A percentile compares a stretch with the other conserved stretches of the same genome.
Evolutionary conservation across 2,888 invertebrate species (phyloP).

Genomic region (Volucella bombylans): DNA sequence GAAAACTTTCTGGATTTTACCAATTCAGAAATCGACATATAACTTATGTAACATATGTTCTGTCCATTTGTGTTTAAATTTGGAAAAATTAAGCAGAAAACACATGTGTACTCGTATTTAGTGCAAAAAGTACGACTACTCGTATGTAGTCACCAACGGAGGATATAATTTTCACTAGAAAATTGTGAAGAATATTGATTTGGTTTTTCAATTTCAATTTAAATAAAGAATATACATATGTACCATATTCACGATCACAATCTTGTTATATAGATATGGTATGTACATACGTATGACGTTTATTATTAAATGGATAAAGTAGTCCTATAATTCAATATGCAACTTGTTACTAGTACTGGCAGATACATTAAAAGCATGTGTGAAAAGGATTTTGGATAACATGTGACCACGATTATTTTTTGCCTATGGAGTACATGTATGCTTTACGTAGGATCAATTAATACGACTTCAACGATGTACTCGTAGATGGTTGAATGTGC

Average conservation of each 20-base stretch:
- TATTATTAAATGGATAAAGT: background rate
- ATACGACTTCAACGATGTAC: conserved; percentile 8
- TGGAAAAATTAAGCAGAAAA: too few relatives aligned
- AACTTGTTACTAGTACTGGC: background rate
- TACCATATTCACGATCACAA: background rate
- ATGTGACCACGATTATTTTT: conserved; percentile 24
- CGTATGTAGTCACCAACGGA: too few relatives aligned
- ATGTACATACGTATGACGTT: background rate
- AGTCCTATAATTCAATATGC: background rate
- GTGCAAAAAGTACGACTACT: too few relatives aligned
- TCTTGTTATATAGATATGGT: background rate
- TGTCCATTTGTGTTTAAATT: too few relatives aligned
- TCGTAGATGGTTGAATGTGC: conserved; percentile 32
- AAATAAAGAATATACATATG: too few relatives aligned
- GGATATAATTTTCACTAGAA: too few relatives aligned
- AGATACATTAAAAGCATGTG: background rate
- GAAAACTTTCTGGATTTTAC: too few relatives aligned
- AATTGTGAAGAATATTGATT: too few relatives aligned
- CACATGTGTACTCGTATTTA: too few relatives aligned
- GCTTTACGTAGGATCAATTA: conserved; percentile 24
- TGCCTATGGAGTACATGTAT: background rate
- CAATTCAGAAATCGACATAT: too few relatives aligned
- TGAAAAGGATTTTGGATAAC: conserved; percentile 11
- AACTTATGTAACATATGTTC: too few relatives aligned
- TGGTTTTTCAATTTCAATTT: too few relatives aligned